Evolutionary conservation across 2,888 invertebrate species (phyloP), one percentile per base, ranked within the genome.

Genomic region (Embidobia sp.): DNA sequence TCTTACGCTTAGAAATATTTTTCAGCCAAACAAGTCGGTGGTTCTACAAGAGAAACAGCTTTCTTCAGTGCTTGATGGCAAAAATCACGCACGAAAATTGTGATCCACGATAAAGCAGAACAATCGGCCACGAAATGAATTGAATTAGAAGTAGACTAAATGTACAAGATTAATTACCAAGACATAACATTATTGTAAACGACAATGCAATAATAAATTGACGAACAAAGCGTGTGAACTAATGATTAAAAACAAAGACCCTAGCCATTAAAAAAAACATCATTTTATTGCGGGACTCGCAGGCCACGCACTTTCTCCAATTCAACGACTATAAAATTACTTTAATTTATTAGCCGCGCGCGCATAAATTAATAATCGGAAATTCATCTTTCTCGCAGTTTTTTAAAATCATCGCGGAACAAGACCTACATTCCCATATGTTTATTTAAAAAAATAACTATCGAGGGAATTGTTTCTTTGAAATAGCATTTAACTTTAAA

Each of bases 231-330:
- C 64, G 51, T 64, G 64, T 11, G 64, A 64, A 64, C 51, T 64
- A 49, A 49, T 40, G 35, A 40, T 49, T 53, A 53, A 40, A 53
- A 53, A 44, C 35, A 53, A 53, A 53, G 44, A 44, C 51, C 10
- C 3, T 15, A 31, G 35, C 26, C 13, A 33, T 53, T 44, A 53
- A 42, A 42, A 66, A 66, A 40, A 18, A 31, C 26, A 33, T 29
- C 44, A 44, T 66, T 49, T 40, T 44, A 26, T 16, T 22, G 3
- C 10, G 13, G 16, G 18, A 53, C 33, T 53, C 53, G 11, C 44
- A 40, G 26, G 22, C 63, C 26, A 27, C 27, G 19, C 44, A 66
- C 66, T 66, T 66, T 66, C 66, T 53, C 66, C 53, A 53, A 53
- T 44, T 35, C 66, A 66, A 22, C 53, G 11, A 33, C 44, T 55